Conservation (phyloP, 2,113 vertebrate species). For the Gobius niger region DNA sequence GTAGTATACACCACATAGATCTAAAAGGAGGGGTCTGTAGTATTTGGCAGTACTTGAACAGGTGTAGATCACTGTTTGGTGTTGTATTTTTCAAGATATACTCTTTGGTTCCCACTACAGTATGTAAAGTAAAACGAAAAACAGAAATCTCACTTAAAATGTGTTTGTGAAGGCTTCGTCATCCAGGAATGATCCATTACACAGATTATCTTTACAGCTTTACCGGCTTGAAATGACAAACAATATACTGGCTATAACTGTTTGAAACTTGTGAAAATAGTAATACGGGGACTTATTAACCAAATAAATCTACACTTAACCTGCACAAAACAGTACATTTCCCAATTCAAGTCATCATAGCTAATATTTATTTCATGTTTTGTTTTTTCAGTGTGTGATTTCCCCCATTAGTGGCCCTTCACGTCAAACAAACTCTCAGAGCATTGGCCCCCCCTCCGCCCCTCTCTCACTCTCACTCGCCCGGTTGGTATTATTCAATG, state of each 20-base stretch:
- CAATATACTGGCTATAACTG: too few species aligned
- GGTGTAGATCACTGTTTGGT: too few species aligned
- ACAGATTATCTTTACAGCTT: too few species aligned
- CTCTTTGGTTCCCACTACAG: not conserved
- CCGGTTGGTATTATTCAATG: constrained; percentile 76
- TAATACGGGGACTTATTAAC: too few species aligned
- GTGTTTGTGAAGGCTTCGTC: too few species aligned
- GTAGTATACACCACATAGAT: too few species aligned
- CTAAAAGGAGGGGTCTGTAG: too few species aligned
- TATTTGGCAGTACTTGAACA: too few species aligned
- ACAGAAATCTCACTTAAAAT: not conserved
- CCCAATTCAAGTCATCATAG: not conserved
- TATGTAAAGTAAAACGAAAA: not conserved
- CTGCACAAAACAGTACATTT: not conserved
- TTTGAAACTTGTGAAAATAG: too few species aligned
- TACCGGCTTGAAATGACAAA: too few species aligned
- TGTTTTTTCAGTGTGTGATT: not conserved
- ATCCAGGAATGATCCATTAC: too few species aligned
- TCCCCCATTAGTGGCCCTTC: constrained; percentile 25
- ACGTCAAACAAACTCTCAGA: constrained; percentile 39
- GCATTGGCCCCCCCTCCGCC: constrained; percentile 44
- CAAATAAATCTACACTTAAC: too few species aligned
- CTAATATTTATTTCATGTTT: not conserved
- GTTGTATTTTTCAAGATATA: not conserved
- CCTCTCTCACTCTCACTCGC: constrained; percentile 59